Base-by-base conservation (phyloP, 2,797 vertebrate species). In the Neopelma chrysocephalum region DNA sequence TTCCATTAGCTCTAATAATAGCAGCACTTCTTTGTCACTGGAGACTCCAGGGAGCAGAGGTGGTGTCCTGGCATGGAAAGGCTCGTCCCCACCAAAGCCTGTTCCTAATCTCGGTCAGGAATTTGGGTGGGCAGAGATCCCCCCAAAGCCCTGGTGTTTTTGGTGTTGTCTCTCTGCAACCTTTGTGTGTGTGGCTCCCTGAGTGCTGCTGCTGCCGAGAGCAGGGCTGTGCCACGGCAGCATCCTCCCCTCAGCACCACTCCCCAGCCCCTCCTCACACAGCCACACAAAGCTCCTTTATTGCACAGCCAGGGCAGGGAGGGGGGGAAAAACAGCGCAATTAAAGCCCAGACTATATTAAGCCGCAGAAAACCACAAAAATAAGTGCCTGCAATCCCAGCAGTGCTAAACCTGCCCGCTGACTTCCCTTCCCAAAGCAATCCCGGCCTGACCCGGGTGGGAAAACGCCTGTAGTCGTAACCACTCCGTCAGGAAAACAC, bases 311-410 rank as follows among this genome's bases (percentile, higher is more conserved):
- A 86, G 61, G 57, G n/a, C 18, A 42, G 21, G 47, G 36, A 88
- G 51, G 47, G 64, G 15, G 32, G 26, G 5, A 50, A 77, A 77
- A 91, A 82, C 80, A 94, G 47, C 25, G 18, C 32, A 20, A 14
- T 83, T 93, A 90, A 76, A 90, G 7, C 23, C 0, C 1, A 86
- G 53, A 54, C 79, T 90, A 43, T 42, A 76, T 82, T 90, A 93
- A 94, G 19, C 40, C 51, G 70, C 8, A 6, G 83, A 82, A 96
- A 94, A 86, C 38, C 85, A 93, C 80, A 94, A 84, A 91, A 94
- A 90, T 19, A 85, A 94, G 60, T 57, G n/a, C 43, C 70, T 90
- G 66, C 58, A 54, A 57, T 88, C 51, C 62, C 79, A 82, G 47
- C 31, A 83, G 51, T 1, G 16, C 70, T 93, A 78, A 95, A 91